A percentile compares a stretch with the other conserved stretches of the same genome.
Evolutionary conservation across 1,140 invertebrate genomes (phyloP).

Genomic region (Melipona quadrifasciata): DNA sequence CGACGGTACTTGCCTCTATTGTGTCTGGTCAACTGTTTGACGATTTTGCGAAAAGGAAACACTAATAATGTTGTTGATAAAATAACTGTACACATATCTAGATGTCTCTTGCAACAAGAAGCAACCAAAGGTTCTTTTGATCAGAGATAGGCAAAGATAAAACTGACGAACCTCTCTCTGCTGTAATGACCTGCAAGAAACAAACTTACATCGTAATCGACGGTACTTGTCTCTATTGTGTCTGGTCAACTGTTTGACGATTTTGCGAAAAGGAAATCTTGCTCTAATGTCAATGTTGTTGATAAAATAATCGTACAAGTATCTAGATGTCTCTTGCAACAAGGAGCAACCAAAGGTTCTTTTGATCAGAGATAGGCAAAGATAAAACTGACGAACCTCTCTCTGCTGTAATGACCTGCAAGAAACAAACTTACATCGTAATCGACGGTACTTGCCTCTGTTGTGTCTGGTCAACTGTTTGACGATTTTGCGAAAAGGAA

Average conservation of each 20-base stretch:
- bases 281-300: no score
- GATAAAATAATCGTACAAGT: no score
- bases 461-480: background rate
- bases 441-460: background rate
- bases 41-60: no score
- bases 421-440: no score
- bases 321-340: no score
- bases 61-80: no score
- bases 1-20: background rate
- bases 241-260: background rate
- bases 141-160: slow-evolving; percentile 28
- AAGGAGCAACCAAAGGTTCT: no score
- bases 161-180: slow-evolving; percentile 26
- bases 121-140: no score
- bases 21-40: background rate
- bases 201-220: background rate
- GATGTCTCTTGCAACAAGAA: no score
- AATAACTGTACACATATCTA: no score
- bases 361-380: slow-evolving; percentile 13
- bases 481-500: no score
- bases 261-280: no score
- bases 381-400: slow-evolving; percentile 39
- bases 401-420: slow-evolving; percentile 9
- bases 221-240: background rate
- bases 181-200: slow-evolving; percentile 2